These are phyloP conservation scores for Agrenia bidenticulata DNA, from an alignment of 2,888 invertebrate genomes.

Conservation along the genomic window DNA sequence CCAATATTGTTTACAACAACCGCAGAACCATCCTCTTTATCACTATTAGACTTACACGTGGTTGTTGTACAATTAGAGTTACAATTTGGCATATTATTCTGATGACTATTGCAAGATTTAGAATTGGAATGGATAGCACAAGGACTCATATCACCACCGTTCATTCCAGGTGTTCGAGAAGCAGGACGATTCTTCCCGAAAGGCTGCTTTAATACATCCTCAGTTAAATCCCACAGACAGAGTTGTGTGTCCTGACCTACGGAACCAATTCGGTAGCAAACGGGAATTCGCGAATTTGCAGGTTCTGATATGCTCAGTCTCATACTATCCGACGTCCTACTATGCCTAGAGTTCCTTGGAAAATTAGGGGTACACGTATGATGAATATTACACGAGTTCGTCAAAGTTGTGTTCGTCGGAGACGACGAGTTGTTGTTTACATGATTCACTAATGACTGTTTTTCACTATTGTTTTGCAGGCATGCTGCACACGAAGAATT, in stretches of 20 bases:
- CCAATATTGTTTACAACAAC: constrained; percentile 22
- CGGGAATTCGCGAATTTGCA: constrained; percentile 52
- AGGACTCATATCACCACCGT: constrained; percentile 44
- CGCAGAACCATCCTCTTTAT: constrained; percentile 32
- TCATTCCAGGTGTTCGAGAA: constrained; percentile 41
- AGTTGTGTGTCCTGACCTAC: constrained; percentile 97
- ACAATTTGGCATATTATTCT: constrained; percentile 47
- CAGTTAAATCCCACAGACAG: constrained; percentile 97
- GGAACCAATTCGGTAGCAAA: constrained; percentile 83
- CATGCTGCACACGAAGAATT: constrained; percentile 33
- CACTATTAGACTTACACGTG: constrained; percentile 34
- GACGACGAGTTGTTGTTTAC: constrained; percentile 43
- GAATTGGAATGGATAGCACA: constrained; percentile 49
- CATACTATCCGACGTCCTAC: constrained; percentile 52
- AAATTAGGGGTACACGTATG: constrained; percentile 25
- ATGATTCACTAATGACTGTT: constrained; percentile 41
- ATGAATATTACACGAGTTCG: constrained; percentile 41
- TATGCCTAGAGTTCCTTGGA: constrained; percentile 42
- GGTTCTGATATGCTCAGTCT: constrained; percentile 53
- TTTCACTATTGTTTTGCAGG: constrained; percentile 34
- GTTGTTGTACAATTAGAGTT: constrained; percentile 43
- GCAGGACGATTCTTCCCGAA: constrained; percentile 52
- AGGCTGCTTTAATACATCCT: constrained; percentile 71
- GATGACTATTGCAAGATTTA: constrained; percentile 48
- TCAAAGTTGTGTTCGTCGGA: constrained; percentile 36